phyloP scores from a whole-genome alignment of 2,113 vertebrate genomes.

The Microtus ochrogaster region DNA sequence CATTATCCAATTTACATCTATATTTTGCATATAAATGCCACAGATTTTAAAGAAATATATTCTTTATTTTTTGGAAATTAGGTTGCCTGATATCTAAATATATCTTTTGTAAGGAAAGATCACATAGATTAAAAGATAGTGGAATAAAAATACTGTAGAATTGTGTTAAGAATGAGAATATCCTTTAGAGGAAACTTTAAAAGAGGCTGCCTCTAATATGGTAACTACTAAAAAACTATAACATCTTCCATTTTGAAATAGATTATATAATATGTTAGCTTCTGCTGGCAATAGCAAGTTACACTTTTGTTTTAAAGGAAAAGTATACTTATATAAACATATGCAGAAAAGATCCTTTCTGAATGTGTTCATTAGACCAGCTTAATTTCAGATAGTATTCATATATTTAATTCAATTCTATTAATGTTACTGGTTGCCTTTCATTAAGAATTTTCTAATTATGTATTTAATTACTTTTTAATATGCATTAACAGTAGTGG shows the following conservation, averaged over 20 bases:
- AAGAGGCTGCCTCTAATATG: background rate
- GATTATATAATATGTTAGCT: background rate
- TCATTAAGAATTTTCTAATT: background rate
- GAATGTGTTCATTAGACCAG: background rate
- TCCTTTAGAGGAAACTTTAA: background rate
- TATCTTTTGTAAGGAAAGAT: background rate
- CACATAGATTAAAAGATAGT: background rate
- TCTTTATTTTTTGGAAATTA: background rate
- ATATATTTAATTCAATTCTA: background rate
- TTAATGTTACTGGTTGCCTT: background rate
- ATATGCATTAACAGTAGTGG: background rate
- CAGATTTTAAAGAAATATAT: background rate
- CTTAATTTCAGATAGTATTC: conserved; percentile 15
- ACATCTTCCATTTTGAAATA: background rate
- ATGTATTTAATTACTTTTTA: background rate
- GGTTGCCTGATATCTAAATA: background rate
- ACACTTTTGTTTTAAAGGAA: background rate
- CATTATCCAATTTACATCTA: background rate
- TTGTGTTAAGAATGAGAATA: background rate
- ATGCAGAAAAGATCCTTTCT: background rate
- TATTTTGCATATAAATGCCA: background rate
- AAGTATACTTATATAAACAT: background rate
- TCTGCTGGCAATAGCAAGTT: background rate
- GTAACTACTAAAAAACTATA: background rate
- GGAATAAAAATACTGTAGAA: background rate